Evolutionary conservation across 1,140 invertebrate genomes (phyloP).

Genomic region (Penaeus indicus): DNA sequence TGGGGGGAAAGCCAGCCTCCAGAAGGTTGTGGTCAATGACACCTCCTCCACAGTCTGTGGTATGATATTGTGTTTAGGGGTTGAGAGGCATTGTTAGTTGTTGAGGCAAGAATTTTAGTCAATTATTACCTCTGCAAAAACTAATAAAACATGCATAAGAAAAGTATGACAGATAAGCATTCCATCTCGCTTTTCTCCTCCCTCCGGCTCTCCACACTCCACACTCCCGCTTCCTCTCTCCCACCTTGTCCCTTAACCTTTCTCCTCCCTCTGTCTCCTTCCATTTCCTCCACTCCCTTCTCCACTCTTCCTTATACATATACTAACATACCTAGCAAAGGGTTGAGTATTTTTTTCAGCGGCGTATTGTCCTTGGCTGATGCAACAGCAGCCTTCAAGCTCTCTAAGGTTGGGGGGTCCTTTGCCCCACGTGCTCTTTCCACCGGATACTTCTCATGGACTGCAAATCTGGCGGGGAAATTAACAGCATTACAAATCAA

Average conservation of each 20-base stretch:
- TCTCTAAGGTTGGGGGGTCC: constrained; percentile 71
- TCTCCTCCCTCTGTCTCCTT: background rate
- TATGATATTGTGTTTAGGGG: no score
- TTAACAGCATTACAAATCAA: background rate
- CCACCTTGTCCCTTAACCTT: no score
- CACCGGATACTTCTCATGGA: constrained; percentile 72
- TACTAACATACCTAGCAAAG: constrained; percentile 77
- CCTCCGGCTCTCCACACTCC: no score
- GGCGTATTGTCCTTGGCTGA: constrained; percentile 81
- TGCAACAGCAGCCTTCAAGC: constrained; percentile 76
- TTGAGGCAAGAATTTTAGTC: no score
- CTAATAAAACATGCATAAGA: no score
- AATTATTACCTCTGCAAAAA: no score
- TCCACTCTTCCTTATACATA: background rate
- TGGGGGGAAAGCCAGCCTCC: constrained; percentile 78
- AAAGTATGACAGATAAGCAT: no score
- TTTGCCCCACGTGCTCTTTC: constrained; percentile 73
- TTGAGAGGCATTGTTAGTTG: no score
- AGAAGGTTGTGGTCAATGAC: constrained; percentile 91
- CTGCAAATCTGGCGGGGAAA: constrained; percentile 69
- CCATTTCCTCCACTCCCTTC: no score
- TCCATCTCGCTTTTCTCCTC: no score
- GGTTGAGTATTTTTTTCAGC: constrained; percentile 89
- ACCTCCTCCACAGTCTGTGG: constrained; percentile 86
- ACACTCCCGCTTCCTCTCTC: no score